Conservation (phyloP, 2,113 vertebrate species). For the Oreotrochilus melanogaster region DNA sequence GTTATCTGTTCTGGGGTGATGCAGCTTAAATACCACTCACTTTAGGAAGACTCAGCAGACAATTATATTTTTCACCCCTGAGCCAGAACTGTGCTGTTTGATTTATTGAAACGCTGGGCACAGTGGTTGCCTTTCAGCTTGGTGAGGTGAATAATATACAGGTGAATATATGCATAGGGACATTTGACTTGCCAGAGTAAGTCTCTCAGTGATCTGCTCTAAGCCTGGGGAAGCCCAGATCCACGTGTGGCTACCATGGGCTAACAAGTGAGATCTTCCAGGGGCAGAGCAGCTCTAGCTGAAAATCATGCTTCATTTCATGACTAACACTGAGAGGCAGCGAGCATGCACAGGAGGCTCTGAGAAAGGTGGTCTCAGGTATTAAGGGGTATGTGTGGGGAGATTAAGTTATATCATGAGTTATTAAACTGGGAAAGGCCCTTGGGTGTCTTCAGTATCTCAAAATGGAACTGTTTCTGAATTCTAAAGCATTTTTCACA, state of each 20-base stretch:
- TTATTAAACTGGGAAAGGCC: background rate
- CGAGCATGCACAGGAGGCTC: rapidly evolving
- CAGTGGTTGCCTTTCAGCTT: rapidly evolving
- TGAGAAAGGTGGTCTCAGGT: background rate
- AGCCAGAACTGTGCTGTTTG: background rate
- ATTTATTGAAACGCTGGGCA: background rate
- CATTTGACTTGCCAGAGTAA: background rate
- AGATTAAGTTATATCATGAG: background rate
- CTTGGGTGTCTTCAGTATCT: background rate
- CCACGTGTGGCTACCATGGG: background rate
- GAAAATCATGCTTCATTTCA: background rate
- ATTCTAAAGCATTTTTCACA: background rate
- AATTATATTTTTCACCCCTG: background rate
- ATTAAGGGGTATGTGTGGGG: background rate
- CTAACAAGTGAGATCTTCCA: background rate
- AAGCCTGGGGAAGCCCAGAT: background rate
- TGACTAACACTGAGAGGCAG: rapidly evolving
- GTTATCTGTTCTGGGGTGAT: background rate
- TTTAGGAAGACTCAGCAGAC: background rate
- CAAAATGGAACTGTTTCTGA: background rate
- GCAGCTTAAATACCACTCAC: background rate
- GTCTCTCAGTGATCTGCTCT: background rate
- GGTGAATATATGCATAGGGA: rapidly evolving
- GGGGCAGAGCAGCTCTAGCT: background rate
- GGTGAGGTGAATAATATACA: background rate